A percentile compares a stretch with the other conserved stretches of the same genome.
phyloP scores from a whole-genome alignment of 2,888 invertebrate genomes.

The Omphaloscelis lunosa region DNA sequence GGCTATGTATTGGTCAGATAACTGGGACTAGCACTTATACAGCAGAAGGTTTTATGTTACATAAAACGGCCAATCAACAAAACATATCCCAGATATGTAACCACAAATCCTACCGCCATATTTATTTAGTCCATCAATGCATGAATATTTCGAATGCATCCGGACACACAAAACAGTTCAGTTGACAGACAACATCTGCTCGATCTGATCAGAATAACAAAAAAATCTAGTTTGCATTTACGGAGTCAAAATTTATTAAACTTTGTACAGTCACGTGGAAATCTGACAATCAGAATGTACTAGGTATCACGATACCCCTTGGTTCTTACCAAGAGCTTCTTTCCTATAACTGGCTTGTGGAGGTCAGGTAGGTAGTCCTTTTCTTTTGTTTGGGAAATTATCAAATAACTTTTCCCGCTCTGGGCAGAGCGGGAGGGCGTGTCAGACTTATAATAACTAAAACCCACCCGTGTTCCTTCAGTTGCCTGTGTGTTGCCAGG shows the following conservation, averaged over 20 bases:
- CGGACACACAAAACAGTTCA: slow-evolving; percentile 36
- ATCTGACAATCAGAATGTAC: not conserved
- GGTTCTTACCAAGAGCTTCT: too few species aligned
- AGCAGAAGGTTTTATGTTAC: not conserved
- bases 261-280: not conserved
- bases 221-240: slow-evolving; percentile 55
- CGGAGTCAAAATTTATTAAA: slow-evolving; percentile 43
- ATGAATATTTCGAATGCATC: slow-evolving; percentile 50
- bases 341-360: not conserved
- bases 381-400: too few species aligned
- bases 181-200: slow-evolving; percentile 55
- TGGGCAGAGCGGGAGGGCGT: too few species aligned
- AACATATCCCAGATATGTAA: not conserved
- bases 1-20: not conserved
- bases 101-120: slow-evolving; percentile 17
- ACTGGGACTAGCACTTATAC: not conserved
- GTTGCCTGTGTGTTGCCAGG: too few species aligned
- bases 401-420: too few species aligned
- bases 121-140: slow-evolving; percentile 37
- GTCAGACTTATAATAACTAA: too few species aligned
- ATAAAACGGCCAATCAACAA: not conserved
- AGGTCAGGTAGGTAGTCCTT: not conserved
- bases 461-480: too few species aligned
- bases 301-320: too few species aligned
- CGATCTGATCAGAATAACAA: slow-evolving; percentile 56